Evolutionary conservation across 2,888 invertebrate genomes (phyloP), one percentile per base, ranked within the genome.

Genomic region (Polia nebulosa): DNA sequence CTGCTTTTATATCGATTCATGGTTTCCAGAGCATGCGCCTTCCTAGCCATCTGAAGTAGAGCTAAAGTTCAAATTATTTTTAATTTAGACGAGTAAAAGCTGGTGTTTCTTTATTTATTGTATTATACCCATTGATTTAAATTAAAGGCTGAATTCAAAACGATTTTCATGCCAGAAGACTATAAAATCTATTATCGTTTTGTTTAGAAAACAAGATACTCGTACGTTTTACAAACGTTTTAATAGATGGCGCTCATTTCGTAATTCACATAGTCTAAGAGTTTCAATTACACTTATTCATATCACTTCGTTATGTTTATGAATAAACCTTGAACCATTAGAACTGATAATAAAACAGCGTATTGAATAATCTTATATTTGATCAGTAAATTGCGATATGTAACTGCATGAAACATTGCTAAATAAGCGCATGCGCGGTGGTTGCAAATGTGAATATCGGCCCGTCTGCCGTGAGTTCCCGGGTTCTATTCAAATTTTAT

Each of bases 11-110:
- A 87, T 87, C 74, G 87, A 87, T 87, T 83, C 60, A 51, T 55
- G 27, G 51, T 41, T 52, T 17, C 5, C 55, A 52, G 84, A 77
- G 85, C 87, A 87, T 87, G 83, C 83, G 83, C 83, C 41, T 25
- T 79, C 15, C 17, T 11, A 34, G n/a, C 52, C 32, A 44, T n/a
- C 27, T 27, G 29, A 63, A 61, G n/a, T 45, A 17, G 32, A 45
- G 36, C 7, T 4, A 55, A 45, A 51, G 17, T 36, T 53, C 13
- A 22, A 61, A 61, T 45, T 47, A 53, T 25, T 60, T 22, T 17
- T 32, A 6, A 22, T 39, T 29, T 22, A 17, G 2, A 34, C n/a
- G 11, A 22, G 11, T 13, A 20, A 13, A 58, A 22, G 3, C 22
- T 20, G 13, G 9, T 6, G 51, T 20, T 36, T 29, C 25, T 44